Conservation (phyloP, 2,888 invertebrate genomes). For the Epistrophella euchroma region DNA sequence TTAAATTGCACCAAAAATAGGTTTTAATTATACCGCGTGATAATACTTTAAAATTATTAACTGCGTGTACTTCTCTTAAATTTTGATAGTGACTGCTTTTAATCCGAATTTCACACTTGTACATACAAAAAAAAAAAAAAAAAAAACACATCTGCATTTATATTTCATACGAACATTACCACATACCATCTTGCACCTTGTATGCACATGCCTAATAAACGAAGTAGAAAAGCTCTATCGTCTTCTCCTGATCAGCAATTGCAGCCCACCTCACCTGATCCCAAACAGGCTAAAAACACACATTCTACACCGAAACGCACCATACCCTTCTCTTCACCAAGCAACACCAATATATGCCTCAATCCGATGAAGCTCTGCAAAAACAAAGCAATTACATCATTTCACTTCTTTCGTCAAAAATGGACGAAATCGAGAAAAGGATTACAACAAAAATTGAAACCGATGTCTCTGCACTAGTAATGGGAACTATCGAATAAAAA, state of each 20-base stretch:
- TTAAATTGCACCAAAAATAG: too few relatives aligned
- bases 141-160: too few relatives aligned
- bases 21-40: too few relatives aligned
- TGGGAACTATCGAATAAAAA: too few relatives aligned
- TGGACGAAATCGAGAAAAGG: too few relatives aligned
- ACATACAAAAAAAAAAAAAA: not conserved
- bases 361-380: not conserved
- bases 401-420: too few relatives aligned
- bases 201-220: not conserved
- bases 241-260: not conserved
- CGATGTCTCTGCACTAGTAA: too few relatives aligned
- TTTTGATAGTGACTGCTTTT: too few relatives aligned
- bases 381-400: too few relatives aligned
- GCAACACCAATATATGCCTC: not conserved
- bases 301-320: not conserved
- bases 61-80: too few relatives aligned
- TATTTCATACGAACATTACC: not conserved
- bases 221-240: not conserved
- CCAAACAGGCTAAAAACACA: conserved; percentile 5
- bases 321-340: not conserved
- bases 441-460: too few relatives aligned
- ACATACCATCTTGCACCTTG: not conserved
- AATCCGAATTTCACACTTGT: not conserved
- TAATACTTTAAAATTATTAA: too few relatives aligned
- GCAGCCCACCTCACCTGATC: not conserved